A percentile compares a stretch with the other conserved stretches of the same genome.
These are phyloP conservation scores for Bubalus kerabau DNA, from an alignment of 2,113 vertebrate genomes.

Conservation along the genomic window DNA sequence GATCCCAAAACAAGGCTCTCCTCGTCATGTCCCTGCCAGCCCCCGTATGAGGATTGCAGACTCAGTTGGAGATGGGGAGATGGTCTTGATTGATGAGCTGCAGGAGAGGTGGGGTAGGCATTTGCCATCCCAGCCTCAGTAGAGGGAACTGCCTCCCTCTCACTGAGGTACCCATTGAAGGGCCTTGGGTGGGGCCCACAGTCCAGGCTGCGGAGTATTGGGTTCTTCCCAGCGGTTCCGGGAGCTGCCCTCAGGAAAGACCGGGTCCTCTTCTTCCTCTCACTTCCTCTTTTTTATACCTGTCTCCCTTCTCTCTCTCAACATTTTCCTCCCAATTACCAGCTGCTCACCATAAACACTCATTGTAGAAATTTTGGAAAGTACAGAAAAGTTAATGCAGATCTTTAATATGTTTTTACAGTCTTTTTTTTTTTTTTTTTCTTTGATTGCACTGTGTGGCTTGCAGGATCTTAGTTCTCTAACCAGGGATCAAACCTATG, in stretches of 20 bases:
- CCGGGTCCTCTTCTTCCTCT: not conserved
- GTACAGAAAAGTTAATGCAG: conserved; percentile 5
- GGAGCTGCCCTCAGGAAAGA: not conserved
- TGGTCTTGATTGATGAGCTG: not conserved
- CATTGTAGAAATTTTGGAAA: not conserved
- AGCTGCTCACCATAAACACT: not conserved
- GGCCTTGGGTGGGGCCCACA: not conserved
- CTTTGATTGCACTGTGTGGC: not conserved
- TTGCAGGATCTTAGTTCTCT: not conserved
- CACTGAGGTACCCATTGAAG: not conserved
- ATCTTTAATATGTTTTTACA: not conserved
- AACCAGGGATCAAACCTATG: not conserved
- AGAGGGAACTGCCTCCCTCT: not conserved
- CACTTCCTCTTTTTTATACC: not conserved
- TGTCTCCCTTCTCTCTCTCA: not conserved
- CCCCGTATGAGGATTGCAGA: not conserved
- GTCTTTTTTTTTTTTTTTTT: not conserved
- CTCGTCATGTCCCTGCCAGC: not conserved
- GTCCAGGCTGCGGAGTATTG: not conserved
- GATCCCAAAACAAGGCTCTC: not conserved
- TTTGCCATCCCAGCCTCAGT: not conserved
- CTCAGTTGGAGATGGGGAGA: not conserved
- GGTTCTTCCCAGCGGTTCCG: not conserved
- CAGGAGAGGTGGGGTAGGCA: not conserved
- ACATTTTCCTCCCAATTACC: not conserved